Base-by-base conservation (phyloP, 2,888 invertebrate species). In the Chrysodeixis includens region DNA sequence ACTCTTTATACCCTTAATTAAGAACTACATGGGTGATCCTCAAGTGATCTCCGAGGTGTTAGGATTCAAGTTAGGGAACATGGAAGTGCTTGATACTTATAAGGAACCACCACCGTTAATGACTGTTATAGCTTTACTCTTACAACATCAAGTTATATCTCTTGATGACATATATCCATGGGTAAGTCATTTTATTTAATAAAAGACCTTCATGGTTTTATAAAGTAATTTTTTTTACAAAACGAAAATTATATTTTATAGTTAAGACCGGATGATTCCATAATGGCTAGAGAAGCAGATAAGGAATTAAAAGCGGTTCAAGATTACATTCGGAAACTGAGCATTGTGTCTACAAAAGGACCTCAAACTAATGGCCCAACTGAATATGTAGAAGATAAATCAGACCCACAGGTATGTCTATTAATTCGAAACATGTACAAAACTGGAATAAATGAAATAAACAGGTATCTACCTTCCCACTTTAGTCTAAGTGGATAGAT, bases 91-190 rank as follows among this genome's bases (percentile, higher is more conserved):
- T 66, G 95, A 96, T 40, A 94, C 93, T 57, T 95, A 94, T 55
- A 93, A 95, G 55, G 97, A 98, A 44, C 98, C 99, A 3, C 96
- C 97, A 57, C 97, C 98, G 0, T 93, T 99, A 56, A 99, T 98
- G 95, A 96, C 97, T 88, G 96, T 99, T 44, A 98, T 99, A 68
- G 99, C 99, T 10, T 93, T 99, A 72, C 96, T 99, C 79, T 94
- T 99, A 59, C 98, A 99, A 91, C 97, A 99, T 92, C 96, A 96
- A 72, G 97, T 99, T 35, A 97, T 99, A 75, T 95, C 96, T 55
- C 91, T 99, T 69, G 97, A 98, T 86, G 97, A 98, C 85, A 97
- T 99, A 81, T 98, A 99, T 91, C 96, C 97, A 67, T 99, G 99
- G 98, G 98, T 98, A 95, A 94, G 96, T 86, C 66, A 57, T 52